Evolutionary conservation across 2,888 invertebrate species (phyloP), one percentile per base, ranked within the genome.

Genomic region (Stramonita haemastoma): DNA sequence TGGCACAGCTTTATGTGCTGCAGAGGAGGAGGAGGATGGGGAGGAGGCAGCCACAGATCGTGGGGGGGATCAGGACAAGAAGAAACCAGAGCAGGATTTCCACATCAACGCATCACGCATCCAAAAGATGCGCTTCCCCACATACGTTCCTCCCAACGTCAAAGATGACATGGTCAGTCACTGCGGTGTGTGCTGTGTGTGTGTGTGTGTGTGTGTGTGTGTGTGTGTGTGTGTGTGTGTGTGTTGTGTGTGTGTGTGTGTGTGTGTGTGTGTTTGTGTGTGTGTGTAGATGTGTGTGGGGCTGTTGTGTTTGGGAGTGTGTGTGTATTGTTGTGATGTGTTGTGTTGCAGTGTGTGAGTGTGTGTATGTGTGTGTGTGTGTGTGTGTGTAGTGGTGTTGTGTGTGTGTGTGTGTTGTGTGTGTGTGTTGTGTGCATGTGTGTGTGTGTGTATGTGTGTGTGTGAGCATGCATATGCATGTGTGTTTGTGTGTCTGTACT

Each of bases 161-260:
- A 95, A 95, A 87, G 95, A 95, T 91, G 95, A 95, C 88, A 95
- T 95, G 95, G 95, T 95, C 84, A 91, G 92, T 86, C 0, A 83
- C 15, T 34, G 36, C n/a, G n/a, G n/a, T 13, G 13, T 83, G 83
- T 36, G 46, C 46, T 46, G 46, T 46, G 56, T 84, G 84, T 56
- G 22, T 84, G 84, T 46, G 19, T 84, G n/a, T 56, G 56, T 84
- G 84, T 56, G n/a, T 84, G 85, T 84, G 46, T 46, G 56, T 22
- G 46, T 19, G 84, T 19, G 26, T 84, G 84, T 13, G 34, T 22
- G 84, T 46, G 56, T 22, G 56, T 11, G 17, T 5, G 13, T 19
- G 17, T 11, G 34, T 1, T 2, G 22, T 17, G 17, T n/a, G 1
- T 17, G 77, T 15, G 34, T 15, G 4, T 32, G 32, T 15, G 79